phyloP scores from a whole-genome alignment of 1,140 invertebrate species.

The Coelopa frigida region DNA sequence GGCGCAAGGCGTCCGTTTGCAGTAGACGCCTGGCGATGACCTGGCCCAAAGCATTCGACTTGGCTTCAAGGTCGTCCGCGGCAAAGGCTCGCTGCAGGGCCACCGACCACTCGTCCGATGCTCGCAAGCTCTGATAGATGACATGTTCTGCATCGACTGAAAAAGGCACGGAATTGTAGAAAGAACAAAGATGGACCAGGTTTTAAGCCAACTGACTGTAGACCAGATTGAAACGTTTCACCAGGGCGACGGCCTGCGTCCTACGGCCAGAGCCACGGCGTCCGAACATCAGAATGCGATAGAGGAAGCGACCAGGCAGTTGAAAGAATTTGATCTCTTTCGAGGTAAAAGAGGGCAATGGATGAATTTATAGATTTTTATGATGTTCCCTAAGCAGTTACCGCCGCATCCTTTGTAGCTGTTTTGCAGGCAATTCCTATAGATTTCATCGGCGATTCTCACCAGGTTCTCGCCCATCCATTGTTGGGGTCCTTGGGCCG shows the following conservation, averaged over 20 bases:
- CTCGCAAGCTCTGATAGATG: slow-evolving; percentile 23
- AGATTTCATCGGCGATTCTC: slow-evolving; percentile 24
- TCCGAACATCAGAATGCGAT: slow-evolving; percentile 33
- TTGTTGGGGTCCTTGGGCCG: slow-evolving; percentile 19
- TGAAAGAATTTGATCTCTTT: slow-evolving; percentile 24
- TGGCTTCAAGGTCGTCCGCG: slow-evolving; percentile 15
- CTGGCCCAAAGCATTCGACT: slow-evolving; percentile 25
- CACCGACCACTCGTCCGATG: slow-evolving; percentile 7
- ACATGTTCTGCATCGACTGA: slow-evolving; percentile 29
- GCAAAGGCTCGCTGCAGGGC: slow-evolving; percentile 24
- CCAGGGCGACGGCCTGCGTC: slow-evolving; percentile 24
- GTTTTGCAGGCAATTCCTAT: slow-evolving; percentile 24
- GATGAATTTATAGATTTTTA: no score
- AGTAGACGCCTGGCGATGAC: slow-evolving; percentile 24
- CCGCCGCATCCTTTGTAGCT: no score
- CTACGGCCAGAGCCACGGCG: slow-evolving; percentile 28
- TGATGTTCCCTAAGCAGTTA: no score
- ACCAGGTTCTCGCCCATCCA: slow-evolving; percentile 32
- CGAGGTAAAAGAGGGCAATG: no score
- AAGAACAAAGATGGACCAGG: background rate
- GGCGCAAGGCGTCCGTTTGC: slow-evolving; percentile 24
- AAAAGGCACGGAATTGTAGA: background rate
- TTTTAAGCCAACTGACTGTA: slow-evolving; percentile 12
- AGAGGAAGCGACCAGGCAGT: slow-evolving; percentile 22
- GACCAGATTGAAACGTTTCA: slow-evolving; percentile 28